These are phyloP conservation scores for Apogon talboti DNA, from an alignment of 2,797 vertebrate species.

Conservation along the genomic window DNA sequence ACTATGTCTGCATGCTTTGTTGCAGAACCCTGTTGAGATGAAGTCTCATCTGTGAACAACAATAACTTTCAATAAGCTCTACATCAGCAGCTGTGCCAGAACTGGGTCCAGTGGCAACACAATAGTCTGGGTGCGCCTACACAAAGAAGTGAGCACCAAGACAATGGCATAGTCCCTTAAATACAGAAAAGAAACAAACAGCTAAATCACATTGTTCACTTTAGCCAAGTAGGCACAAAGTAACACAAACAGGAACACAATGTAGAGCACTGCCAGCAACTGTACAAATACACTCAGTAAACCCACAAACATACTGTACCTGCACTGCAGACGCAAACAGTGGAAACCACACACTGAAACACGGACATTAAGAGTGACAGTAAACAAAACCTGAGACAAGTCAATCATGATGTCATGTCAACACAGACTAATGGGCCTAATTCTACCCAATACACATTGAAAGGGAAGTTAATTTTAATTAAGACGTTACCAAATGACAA, in stretches of 20 bases:
- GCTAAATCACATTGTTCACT: conserved; percentile 18
- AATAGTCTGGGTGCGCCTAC: conserved; percentile 32
- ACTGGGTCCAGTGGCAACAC: conserved; percentile 28
- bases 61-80: conserved; percentile 55
- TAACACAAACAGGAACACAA: conserved; percentile 62
- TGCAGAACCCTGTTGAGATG: conserved; percentile 32
- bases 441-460: conserved; percentile 59
- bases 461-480: neutral
- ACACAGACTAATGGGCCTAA: conserved; percentile 67
- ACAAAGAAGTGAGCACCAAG: conserved; percentile 38
- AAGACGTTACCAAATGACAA: conserved; percentile 4
- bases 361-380: conserved; percentile 50
- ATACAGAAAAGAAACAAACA: conserved; percentile 50
- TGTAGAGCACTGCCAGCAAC: conserved; percentile 60
- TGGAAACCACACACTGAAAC: conserved; percentile 57
- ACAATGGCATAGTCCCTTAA: conserved; percentile 51
- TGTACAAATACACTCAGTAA: conserved; percentile 69
- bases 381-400: conserved; percentile 65
- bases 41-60: conserved; percentile 47
- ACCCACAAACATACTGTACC: conserved; percentile 58
- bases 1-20: conserved; percentile 38
- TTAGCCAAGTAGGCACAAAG: conserved; percentile 37
- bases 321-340: conserved; percentile 53
- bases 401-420: conserved; percentile 54
- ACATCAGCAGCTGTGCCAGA: conserved; percentile 41